Base-by-base conservation (phyloP, 2,888 invertebrate genomes). In the Dioctria rufipes region DNA sequence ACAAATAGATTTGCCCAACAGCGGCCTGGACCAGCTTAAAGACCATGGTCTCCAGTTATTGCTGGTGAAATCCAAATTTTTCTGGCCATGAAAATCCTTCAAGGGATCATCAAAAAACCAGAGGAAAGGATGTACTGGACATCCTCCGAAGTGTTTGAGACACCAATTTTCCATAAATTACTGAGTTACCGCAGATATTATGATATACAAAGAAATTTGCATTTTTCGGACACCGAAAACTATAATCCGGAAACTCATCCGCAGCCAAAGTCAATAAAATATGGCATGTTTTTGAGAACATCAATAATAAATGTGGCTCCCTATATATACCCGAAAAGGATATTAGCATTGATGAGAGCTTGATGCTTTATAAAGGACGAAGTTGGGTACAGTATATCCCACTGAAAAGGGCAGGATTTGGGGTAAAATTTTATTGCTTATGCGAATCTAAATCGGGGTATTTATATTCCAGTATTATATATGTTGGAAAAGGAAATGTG, bases 341-440 rank as follows among this genome's bases (percentile, higher is more conserved):
- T 54, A 54, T 83, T 40, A 82, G 80, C 4, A 82, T 84, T 71
- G 83, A 84, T 78, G 83, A 84, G 66, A 84, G 84, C 69, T 58
- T 84, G 39, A 80, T 84, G 79, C 78, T 83, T 13, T 84, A 73
- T 66, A 83, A 83, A 81, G 84, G 84, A 54, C 66, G 84, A 39
- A 60, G 80, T 25, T 84, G 83, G 40, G 42, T n/a, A 3, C 66
- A 66, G 42, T 66, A 66, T n/a, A 66, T 66, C 3, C 66, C 66
- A 3, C 39, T 66, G n/a, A 66, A 66, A 66, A 66, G 66, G 42
- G 43, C 66, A 42, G 4, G 66, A 40, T 66, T 66, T 66, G 43
- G 40, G 3, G n/a, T 66, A 66, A 66, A 66, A 42, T n/a, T 66
- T 6, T 66, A 42, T 11, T 4, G 39, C 11, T 5, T 66, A 3